phyloP scores from a whole-genome alignment of 2,888 invertebrate genomes.

The Dugesia japonica region DNA sequence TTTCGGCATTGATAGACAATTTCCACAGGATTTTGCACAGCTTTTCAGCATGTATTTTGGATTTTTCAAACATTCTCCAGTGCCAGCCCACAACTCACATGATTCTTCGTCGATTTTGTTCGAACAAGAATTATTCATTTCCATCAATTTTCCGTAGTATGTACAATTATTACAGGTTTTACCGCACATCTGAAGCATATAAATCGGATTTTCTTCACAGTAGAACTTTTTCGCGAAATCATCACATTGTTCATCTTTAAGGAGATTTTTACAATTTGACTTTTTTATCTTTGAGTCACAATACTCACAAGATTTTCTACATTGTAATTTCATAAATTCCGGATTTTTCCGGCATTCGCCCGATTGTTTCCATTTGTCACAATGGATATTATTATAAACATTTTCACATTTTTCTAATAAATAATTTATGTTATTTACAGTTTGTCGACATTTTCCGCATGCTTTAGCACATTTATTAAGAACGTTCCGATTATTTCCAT shows the following conservation, averaged over 20 bases:
- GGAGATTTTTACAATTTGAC: not conserved
- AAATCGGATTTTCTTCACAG: not conserved
- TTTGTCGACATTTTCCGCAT: not conserved
- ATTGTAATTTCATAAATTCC: constrained; percentile 8
- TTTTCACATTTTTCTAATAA: not conserved
- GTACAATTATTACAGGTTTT: not conserved
- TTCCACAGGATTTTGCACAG: constrained; percentile 10
- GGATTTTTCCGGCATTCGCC: constrained; percentile 25
- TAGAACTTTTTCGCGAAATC: not conserved
- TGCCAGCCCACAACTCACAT: not conserved
- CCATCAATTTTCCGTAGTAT: not conserved
- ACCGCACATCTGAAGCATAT: not conserved
- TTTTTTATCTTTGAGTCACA: not conserved
- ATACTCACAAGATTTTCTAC: not conserved
- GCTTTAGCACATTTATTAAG: not conserved
- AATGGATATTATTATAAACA: not conserved
- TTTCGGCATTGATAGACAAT: not conserved
- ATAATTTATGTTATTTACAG: not conserved
- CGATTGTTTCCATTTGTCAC: not conserved
- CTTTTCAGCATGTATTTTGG: not conserved
- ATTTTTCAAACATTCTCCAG: constrained; percentile 13
- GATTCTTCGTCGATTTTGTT: not conserved
- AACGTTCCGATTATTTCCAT: not conserved
- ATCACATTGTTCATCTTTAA: not conserved
- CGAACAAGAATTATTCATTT: not conserved